Conservation (phyloP, 2,113 vertebrate species). For the Furnarius figulus region DNA sequence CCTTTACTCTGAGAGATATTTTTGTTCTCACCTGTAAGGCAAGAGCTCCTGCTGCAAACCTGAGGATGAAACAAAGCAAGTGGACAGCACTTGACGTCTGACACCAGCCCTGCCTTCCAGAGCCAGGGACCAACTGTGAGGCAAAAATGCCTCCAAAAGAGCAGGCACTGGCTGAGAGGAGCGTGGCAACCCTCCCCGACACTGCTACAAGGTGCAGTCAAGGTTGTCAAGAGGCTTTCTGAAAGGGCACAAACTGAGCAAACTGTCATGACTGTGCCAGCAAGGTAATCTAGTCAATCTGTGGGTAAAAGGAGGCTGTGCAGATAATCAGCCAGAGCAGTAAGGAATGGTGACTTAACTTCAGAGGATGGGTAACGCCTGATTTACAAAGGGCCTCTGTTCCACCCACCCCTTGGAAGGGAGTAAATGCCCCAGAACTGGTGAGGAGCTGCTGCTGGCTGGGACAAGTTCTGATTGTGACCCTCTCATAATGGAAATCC, state of each 20-base stretch:
- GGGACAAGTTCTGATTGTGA: neutral
- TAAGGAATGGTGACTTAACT: neutral
- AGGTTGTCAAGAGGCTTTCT: neutral
- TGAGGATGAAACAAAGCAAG: neutral
- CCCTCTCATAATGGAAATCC: neutral
- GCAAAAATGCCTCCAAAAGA: neutral
- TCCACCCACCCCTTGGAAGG: neutral
- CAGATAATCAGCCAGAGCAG: neutral
- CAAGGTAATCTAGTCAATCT: neutral
- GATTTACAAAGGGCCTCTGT: neutral
- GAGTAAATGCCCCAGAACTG: neutral
- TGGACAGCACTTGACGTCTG: fast-evolving
- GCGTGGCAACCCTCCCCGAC: neutral
- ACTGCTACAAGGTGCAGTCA: neutral
- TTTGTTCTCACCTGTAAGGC: neutral
- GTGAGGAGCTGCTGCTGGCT: neutral
- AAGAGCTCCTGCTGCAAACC: neutral
- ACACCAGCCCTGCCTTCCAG: fast-evolving
- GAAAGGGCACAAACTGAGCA: neutral
- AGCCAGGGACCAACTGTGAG: neutral
- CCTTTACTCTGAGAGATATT: neutral
- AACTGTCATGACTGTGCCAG: neutral
- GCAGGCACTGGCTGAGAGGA: fast-evolving
- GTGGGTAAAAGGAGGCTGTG: neutral
- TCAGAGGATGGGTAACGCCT: neutral